Conservation (phyloP, 2,113 vertebrate genomes). For the Bettongia penicillata region DNA sequence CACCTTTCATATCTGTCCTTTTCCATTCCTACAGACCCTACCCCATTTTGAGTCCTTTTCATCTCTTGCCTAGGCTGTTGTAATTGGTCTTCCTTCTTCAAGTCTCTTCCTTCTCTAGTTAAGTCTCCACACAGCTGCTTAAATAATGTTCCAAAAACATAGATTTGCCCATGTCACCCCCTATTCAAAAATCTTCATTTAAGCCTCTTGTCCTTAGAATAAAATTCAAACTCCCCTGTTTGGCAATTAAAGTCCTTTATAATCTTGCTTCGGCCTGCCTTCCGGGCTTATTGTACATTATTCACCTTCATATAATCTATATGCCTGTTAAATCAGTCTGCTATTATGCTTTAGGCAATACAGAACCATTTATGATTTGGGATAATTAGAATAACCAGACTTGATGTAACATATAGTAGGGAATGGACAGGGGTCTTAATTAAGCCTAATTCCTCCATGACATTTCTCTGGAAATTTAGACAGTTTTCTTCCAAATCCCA, state of each 20-base stretch:
- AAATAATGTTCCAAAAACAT: not conserved
- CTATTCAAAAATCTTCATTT: not conserved
- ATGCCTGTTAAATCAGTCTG: not conserved
- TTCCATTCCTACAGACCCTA: not conserved
- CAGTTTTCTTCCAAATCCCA: constrained; percentile 52
- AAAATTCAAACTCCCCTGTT: not conserved
- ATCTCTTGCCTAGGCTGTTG: not conserved
- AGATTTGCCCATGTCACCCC: not conserved
- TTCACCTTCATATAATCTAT: not conserved
- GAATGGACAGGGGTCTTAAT: not conserved
- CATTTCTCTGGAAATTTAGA: constrained; percentile 3
- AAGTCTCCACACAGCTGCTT: too few species aligned
- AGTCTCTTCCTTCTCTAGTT: not conserved
- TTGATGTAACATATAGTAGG: not conserved
- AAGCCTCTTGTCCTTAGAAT: not conserved
- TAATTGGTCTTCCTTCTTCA: not conserved
- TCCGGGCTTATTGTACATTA: not conserved
- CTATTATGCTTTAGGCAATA: not conserved
- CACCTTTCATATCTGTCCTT: not conserved
- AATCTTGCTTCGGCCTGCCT: not conserved
- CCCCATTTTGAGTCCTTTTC: not conserved
- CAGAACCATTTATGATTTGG: not conserved
- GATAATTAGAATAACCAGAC: not conserved
- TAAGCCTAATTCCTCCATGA: constrained; percentile 22
- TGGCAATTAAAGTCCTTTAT: not conserved